These are phyloP conservation scores for Colletes gigas DNA, from an alignment of 1,140 invertebrate species.

Conservation along the genomic window DNA sequence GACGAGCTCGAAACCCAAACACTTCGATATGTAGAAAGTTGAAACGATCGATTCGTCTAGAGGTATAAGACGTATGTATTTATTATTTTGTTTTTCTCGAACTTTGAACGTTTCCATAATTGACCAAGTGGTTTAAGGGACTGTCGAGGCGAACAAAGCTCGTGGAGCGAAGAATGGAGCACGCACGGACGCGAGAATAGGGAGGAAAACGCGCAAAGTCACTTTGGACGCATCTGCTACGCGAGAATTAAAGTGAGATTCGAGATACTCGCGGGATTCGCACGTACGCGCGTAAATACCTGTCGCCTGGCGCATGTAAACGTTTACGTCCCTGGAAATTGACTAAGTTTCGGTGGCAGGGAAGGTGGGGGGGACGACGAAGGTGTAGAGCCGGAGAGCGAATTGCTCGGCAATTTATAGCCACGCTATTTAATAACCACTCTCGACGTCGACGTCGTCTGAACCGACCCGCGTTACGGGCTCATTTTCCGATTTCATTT, in stretches of 20 bases:
- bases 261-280: conserved; percentile 10
- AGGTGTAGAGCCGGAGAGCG: neutral
- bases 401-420: conserved; percentile 62
- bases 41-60: no score
- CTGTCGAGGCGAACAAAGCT: no score
- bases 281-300: conserved; percentile 46
- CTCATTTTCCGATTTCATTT: conserved; percentile 64
- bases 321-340: conserved; percentile 58
- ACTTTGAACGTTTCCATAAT: no score
- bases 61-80: no score
- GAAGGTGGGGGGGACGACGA: neutral
- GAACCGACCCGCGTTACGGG: conserved; percentile 29
- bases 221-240: neutral
- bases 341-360: conserved; percentile 53
- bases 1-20: no score
- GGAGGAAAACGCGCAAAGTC: neutral
- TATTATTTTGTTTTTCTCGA: no score
- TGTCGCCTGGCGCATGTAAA: conserved; percentile 34
- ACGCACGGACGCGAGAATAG: neutral
- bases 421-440: conserved; percentile 59
- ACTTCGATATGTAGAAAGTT: no score
- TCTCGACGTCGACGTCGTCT: conserved; percentile 27
- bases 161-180: neutral
- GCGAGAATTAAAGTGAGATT: conserved; percentile 21
- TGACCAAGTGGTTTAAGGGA: no score